Conservation (phyloP, 1,140 invertebrate genomes). For the Philopotamus ludificatus region DNA sequence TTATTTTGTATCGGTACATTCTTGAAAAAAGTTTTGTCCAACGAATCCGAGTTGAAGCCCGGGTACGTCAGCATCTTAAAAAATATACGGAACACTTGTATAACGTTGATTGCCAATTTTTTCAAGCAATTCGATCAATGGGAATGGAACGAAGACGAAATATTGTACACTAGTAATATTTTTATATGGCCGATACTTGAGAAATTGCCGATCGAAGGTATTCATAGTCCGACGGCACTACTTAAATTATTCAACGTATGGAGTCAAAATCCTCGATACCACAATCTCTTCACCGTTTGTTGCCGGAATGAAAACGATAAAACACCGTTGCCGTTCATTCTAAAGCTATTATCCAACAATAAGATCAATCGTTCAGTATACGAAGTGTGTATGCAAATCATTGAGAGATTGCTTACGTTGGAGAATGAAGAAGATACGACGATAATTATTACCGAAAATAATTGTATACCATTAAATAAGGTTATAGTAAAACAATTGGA, state of each 20-base stretch:
- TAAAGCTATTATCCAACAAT: constrained; percentile 66
- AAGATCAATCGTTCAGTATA: constrained; percentile 68
- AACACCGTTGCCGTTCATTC: constrained; percentile 64
- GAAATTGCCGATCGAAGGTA: constrained; percentile 76
- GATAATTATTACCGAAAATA: constrained; percentile 47
- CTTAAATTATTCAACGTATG: constrained; percentile 76
- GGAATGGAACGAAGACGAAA: constrained; percentile 66
- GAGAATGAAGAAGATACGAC: constrained; percentile 57
- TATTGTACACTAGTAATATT: constrained; percentile 74
- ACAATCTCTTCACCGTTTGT: constrained; percentile 67
- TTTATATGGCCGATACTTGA: constrained; percentile 79
- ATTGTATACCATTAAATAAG: constrained; percentile 44
- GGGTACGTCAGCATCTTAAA: constrained; percentile 67
- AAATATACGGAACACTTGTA: constrained; percentile 62
- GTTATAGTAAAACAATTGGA: constrained; percentile 39
- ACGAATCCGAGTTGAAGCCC: constrained; percentile 58
- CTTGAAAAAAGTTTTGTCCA: constrained; percentile 59
- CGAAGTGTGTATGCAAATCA: constrained; percentile 71
- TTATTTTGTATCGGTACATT: constrained; percentile 69
- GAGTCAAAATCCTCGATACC: constrained; percentile 75
- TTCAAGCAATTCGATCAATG: constrained; percentile 80
- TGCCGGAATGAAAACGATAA: constrained; percentile 50
- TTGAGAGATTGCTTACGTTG: constrained; percentile 75
- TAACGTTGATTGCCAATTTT: constrained; percentile 67
- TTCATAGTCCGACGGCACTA: constrained; percentile 79